Evolutionary conservation across 2,113 vertebrate genomes (phyloP), one percentile per base, ranked within the genome.

Genomic region (Promerops cafer): DNA sequence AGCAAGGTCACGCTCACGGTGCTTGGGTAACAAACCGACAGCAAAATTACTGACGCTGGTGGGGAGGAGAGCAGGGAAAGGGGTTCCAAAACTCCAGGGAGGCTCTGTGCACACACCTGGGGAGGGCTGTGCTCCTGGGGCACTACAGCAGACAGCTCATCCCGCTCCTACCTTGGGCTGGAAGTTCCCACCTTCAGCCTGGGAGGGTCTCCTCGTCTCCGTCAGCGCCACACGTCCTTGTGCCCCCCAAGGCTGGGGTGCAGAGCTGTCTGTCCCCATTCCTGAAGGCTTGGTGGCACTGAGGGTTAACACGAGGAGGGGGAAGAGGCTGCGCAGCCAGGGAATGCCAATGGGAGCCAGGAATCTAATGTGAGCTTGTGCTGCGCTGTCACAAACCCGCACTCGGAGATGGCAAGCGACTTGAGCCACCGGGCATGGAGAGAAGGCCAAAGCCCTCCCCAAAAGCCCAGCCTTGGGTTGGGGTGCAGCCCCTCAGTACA

Each of bases 371-470:
- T 47, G 35, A 69, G 72, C 50, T 60, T 3, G 24, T 13, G 37
- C 87, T 27, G 4, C 6, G 68, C 76, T 4, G 49, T 50, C 85
- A 94, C 79, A 82, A 68, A 40, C 59, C 90, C 27, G 45, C 37
- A 1, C 80, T 45, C 2, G 0, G 31, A 1, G 17, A 44, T 26
- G 60, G 49, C 23, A 60, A 63, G 59, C 0, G 52, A 50, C 37
- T 6, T 0, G 1, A 78, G n/a, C 22, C 0, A 0, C 19, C 28
- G 4, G 4, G 75, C 9, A 11, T 0, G 0, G 22, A 14, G 45
- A 24, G 23, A 78, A 63, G 1, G 2, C 40, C 80, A 50, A 44
- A 85, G 45, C 40, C n/a, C 42, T 6, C 27, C 21, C 5, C 57
- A 66, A 45, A 45, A 31, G 2, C 2, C 56, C 50, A 76, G 8